Base-by-base conservation (phyloP, 1,140 invertebrate species). In the Zaprionus nigranus region DNA sequence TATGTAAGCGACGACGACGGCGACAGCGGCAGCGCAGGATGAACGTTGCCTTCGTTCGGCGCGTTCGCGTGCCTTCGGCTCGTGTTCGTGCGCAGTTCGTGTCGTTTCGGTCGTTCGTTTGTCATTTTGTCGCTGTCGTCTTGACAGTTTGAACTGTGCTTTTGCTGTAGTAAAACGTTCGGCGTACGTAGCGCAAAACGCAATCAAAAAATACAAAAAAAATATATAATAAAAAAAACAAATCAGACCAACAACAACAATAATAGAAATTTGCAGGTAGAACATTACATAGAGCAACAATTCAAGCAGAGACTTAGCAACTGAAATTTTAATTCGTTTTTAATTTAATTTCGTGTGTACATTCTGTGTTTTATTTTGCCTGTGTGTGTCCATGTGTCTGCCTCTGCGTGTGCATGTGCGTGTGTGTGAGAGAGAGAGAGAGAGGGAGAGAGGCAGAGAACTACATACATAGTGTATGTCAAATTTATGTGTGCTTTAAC, bases 121-220 rank as follows among this genome's bases (percentile, higher is more conserved):
- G 60, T 53, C 67, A 71, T 75, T 75, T 71, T 62, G 74, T 57
- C 65, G 64, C 13, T 58, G 70, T 57, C 70, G 66, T 81, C 75
- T 74, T 84, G 78, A 64, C 81, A 90, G 87, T 88, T 79, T 68
- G 64, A 74, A 72, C 73, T 77, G 81, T 88, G 81, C 78, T 90
- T 84, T 79, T 88, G 81, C 72, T 65, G 82, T 53, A 65, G 67
- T 68, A 70, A 65, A 79, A 76, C 80, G 67, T 76, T 63, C 46
- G 43, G 61, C 61, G 56, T 75, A 53, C 57, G 70, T 59, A 79
- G 78, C 69, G 68, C 71, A 71, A 66, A 70, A 64, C 54, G 61
- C 49, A 80, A 78, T 70, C 51, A 76, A 75, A 72, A 71, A 59
- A 67, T 22, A 13, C 26, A 61, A 34, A 57, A 56, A 68, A 49